Base-by-base conservation (phyloP, 2,113 vertebrate species). In the Megatriorchis doriae region DNA sequence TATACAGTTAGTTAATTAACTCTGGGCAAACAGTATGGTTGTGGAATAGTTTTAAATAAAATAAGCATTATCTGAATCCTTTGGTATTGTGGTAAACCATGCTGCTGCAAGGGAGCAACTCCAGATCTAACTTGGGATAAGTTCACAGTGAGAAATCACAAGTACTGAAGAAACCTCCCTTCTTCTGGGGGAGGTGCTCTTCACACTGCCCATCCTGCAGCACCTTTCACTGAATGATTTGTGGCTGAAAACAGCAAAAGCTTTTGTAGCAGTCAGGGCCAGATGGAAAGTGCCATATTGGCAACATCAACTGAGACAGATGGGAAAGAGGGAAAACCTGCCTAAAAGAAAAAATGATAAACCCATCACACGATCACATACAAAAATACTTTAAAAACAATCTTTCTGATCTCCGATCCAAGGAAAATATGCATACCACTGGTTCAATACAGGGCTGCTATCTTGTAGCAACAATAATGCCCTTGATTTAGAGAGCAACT, bases 261-360 rank as follows among this genome's bases (percentile, higher is more conserved):
- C 91, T 97, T 95, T 77, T 88, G 91, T 58, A 95, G 96, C 96
- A 95, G 67, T 73, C 78, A 16, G 84, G 95, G 95, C 84, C 96
- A 97, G 96, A 97, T 96, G 97, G 96, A 96, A 96, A 95, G 91
- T 94, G 95, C 95, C 95, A 97, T 94, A 96, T 88, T 96, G 97
- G 95, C 94, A 97, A 93, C 95, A 93, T 70, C 93, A 82, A 96
- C 87, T 71, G 87, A 97, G 93, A 97, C 96, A 97, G 95, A 96
- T 97, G 95, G 96, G 94, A 62, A 88, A 96, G 89, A 97, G 55
- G 84, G 91, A 97, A 96, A 96, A 97, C 93, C 91, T 96, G 96
- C 78, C 97, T 94, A 62, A 82, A 93, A 95, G 84, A 58, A 88
- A 63, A 97, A 95, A 95, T 77, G 4, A 95, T 95, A 96, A 95